Evolutionary conservation across 1,140 invertebrate species (phyloP).

Genomic region (Drosophila pectinifera): DNA sequence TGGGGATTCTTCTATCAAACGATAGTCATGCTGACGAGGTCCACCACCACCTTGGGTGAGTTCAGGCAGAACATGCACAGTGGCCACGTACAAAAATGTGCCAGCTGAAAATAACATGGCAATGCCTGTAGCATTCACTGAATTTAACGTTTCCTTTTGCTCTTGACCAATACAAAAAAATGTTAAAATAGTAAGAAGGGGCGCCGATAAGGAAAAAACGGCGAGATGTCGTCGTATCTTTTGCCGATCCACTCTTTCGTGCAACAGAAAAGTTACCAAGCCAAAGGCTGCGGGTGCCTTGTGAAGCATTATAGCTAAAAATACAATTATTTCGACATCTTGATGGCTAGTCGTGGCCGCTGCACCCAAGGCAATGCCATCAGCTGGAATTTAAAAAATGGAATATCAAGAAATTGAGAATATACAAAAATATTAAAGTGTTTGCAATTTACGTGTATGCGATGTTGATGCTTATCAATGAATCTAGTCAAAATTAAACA

Average conservation of each 20-base stretch:
- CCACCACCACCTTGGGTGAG: constrained; percentile 87
- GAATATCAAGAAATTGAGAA: constrained; percentile 4
- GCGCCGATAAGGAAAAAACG: constrained; percentile 97
- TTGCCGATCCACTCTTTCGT: constrained; percentile 95
- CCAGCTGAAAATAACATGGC: constrained; percentile 99
- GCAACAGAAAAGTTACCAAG: constrained; percentile 97
- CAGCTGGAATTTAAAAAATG: constrained; percentile 88
- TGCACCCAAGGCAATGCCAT: constrained; percentile 98
- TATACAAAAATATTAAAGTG: not conserved
- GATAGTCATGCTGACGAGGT: constrained; percentile 60
- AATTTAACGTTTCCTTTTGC: constrained; percentile 90
- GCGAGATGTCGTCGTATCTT: constrained; percentile 95
- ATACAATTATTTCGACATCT: constrained; percentile 99
- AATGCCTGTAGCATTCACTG: constrained; percentile 94
- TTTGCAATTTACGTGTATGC: too few relatives aligned
- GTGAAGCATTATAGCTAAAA: constrained; percentile 99
- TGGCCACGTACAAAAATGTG: constrained; percentile 99
- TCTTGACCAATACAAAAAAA: constrained; percentile 97
- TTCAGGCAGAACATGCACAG: constrained; percentile 98
- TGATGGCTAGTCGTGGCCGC: constrained; percentile 97
- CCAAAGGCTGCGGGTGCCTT: constrained; percentile 99
- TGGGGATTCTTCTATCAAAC: constrained; percentile 55
- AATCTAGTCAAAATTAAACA: too few relatives aligned
- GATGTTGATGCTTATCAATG: too few relatives aligned
- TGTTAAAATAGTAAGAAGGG: constrained; percentile 94